Conservation (phyloP, 2,888 invertebrate genomes). For the Cylloceria caligata region DNA sequence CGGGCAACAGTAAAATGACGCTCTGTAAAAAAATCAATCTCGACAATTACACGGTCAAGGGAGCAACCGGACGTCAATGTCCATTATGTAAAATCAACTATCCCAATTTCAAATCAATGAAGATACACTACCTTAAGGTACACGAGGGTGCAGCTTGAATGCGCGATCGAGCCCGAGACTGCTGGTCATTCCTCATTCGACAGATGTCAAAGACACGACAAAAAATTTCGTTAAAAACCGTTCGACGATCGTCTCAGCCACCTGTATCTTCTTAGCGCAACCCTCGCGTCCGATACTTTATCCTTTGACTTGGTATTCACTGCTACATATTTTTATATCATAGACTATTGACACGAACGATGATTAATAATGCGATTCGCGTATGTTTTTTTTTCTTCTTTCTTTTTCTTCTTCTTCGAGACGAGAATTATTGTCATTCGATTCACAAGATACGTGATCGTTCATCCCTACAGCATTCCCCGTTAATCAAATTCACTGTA, state of each 20-base stretch:
- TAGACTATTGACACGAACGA: neutral
- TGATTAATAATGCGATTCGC: neutral
- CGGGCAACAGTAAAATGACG: slow-evolving; percentile 62
- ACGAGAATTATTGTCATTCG: slow-evolving; percentile 24
- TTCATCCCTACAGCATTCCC: neutral
- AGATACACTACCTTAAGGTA: slow-evolving; percentile 81
- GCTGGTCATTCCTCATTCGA: slow-evolving; percentile 6
- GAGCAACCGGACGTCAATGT: slow-evolving; percentile 77
- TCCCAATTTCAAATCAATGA: slow-evolving; percentile 81
- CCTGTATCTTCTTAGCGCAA: neutral
- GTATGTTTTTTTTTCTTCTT: too few species aligned
- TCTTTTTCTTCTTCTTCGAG: neutral
- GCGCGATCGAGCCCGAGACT: neutral
- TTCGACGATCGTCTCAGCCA: neutral
- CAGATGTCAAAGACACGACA: neutral
- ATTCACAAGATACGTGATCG: neutral
- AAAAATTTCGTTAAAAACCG: neutral
- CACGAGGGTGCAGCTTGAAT: slow-evolving; percentile 74
- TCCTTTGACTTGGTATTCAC: neutral
- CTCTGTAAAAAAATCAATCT: slow-evolving; percentile 79
- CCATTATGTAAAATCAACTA: slow-evolving; percentile 81
- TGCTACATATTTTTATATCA: slow-evolving; percentile 51
- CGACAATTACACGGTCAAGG: slow-evolving; percentile 75
- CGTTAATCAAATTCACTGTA: slow-evolving; percentile 10
- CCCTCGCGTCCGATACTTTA: neutral